Base-by-base conservation (phyloP, 2,797 vertebrate species). In the Cuniculus paca region DNA sequence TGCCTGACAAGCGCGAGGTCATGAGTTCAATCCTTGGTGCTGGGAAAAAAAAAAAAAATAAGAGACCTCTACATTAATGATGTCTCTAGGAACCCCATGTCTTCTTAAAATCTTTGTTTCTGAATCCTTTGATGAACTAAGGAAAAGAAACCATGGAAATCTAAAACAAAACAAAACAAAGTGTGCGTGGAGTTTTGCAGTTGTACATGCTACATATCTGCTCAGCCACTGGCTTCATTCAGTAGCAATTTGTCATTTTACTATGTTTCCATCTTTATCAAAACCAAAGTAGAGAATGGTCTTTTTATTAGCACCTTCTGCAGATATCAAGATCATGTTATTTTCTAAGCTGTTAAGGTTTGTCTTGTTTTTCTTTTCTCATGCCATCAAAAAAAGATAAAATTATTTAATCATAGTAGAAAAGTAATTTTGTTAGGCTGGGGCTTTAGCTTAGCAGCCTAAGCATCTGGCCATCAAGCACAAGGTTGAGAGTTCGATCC, bases 291-390 rank as follows among this genome's bases (percentile, higher is more conserved):
- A 91, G 65, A 22, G 63, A 90, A 11, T 36, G 31, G 11, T 13
- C 54, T 14, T 94, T 88, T 52, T 77, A 19, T 60, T 63, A 82
- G 70, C 28, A 58, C 36, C 75, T 95, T 94, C 26, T 63, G 13
- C 6, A 63, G 80, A 54, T 39, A 79, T 7, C 61, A 72, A 88
- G 48, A 91, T 63, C 34, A 36, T 34, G 63, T 56, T 80, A 48
- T 74, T 89, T 90, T 88, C 45, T 92, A 91, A 91, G 90, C 22
- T 77, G 61, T 48, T 60, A 70, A 72, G 61, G 24, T 95, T 92
- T 95, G 60, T 50, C 28, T 95, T 94, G 72, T 80, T 94, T 93
- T 90, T 56, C 60, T 91, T 95, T 94, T 87, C 72, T 94, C n/a
- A 83, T 70, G 60, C 22, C 68, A 92, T 82, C 65, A 89, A 74